Base-by-base conservation (phyloP, 2,888 invertebrate genomes). In the Pycnomerus fuliginosus region DNA sequence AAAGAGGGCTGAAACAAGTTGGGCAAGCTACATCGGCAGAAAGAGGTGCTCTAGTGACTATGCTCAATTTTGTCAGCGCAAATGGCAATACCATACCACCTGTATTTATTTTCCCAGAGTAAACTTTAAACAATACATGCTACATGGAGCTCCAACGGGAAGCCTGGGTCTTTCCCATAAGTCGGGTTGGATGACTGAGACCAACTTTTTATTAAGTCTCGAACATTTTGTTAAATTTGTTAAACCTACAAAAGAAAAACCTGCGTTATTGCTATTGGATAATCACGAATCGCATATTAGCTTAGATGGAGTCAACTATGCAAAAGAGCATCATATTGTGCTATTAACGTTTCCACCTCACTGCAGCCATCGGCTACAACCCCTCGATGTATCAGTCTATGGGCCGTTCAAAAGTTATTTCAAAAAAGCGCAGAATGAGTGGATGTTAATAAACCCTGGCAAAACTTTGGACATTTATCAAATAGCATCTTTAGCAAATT, bases 21-120 rank as follows among this genome's bases (percentile, higher is more conserved):
- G 39, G 55, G 8, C 42, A 41, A 27, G 39, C 44, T 24, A 43
- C 48, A 1, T 48, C 47, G 7, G 47, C 40, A 5, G 51, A 53
- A 39, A 33, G 48, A 15, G 50, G 53, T 13, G 48, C 48, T 33
- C 16, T 45, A 1, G 39, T 50, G 5, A 55, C 49, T 5, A 53
- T 55, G 24, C 41, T 47, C 4, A 53, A 52, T 2, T 47, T 54
- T 4, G 44, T 52, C 17, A 40, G 44, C 35, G 53, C 52, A 12
- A 31, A 25, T 38, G 55, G 55, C 13, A 46, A 25, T 20, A 23
- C 45, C 20, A 20, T 56, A 11, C 51, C 51, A 7, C 50, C 53
- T 1, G 31, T 56, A 5, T 53, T 36, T 46, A 23, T 55, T 13
- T 48, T 55, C 24, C 50, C 49, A 5, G 29, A 47, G 25, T 8